A percentile compares a stretch with the other conserved stretches of the same genome.
phyloP scores from a whole-genome alignment of 2,888 invertebrate species.

The Gymnosoma rotundatum region DNA sequence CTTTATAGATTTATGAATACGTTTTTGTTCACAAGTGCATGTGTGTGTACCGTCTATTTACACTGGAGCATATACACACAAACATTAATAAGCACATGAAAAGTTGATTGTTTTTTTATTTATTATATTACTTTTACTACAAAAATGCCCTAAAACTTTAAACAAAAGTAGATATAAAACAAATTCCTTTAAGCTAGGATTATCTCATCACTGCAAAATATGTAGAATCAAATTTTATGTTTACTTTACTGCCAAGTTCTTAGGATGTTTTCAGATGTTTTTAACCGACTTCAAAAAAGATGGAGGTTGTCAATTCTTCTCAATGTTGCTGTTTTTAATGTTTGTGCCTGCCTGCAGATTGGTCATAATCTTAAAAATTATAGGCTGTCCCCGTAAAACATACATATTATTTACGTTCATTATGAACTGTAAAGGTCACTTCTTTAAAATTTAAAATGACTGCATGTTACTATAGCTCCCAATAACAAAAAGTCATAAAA shows the following conservation, averaged over 20 bases:
- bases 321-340: no score
- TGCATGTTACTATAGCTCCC: no score
- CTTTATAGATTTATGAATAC: slow-evolving; percentile 15
- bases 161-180: slow-evolving; percentile 67
- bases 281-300: no score
- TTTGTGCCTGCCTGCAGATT: no score
- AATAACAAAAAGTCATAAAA: no score
- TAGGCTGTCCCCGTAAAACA: no score
- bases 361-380: no score
- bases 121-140: background rate
- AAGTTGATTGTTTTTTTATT: slow-evolving; percentile 34
- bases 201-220: slow-evolving; percentile 72
- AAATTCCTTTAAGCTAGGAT: slow-evolving; percentile 72
- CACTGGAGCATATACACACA: background rate
- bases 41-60: slow-evolving; percentile 50
- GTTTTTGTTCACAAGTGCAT: slow-evolving; percentile 32
- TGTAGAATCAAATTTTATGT: slow-evolving; percentile 72
- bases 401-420: no score
- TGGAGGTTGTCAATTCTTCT: no score
- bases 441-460: no score
- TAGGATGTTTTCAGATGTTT: no score
- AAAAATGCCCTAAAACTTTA: slow-evolving; percentile 9
- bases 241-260: slow-evolving; percentile 70
- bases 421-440: no score
- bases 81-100: slow-evolving; percentile 18